phyloP scores from a whole-genome alignment of 53 echinoderm and acorn worm species.

The Echinometra lucunter region DNA sequence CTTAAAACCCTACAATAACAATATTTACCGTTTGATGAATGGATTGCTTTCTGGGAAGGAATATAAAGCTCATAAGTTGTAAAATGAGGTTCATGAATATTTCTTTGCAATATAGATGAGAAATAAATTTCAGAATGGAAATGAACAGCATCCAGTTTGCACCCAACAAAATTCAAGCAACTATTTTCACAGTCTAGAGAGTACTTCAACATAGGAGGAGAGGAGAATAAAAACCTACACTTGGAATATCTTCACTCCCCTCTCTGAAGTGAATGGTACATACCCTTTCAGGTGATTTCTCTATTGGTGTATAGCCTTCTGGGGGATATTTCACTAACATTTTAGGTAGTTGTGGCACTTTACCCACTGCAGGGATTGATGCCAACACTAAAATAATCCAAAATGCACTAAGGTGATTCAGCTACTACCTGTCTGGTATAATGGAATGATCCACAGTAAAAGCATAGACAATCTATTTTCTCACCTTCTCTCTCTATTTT shows the following conservation, averaged over 20 bases:
- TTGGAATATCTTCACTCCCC: not conserved
- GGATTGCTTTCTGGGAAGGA: not conserved
- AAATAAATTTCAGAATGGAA: not conserved
- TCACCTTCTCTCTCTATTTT: not conserved
- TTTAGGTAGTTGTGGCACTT: not conserved
- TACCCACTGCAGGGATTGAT: not conserved
- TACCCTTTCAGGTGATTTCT: not conserved
- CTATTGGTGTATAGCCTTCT: not conserved
- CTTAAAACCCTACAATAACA: not conserved
- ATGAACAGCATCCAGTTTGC: not conserved
- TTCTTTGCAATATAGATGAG: not conserved
- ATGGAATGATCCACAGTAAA: conserved; percentile 34
- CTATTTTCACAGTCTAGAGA: not conserved
- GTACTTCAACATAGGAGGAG: not conserved
- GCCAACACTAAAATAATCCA: conserved; percentile 1
- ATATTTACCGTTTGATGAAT: not conserved
- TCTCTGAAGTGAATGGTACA: conserved; percentile 19
- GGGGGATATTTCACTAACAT: not conserved
- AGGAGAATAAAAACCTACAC: not conserved
- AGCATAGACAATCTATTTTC: not conserved
- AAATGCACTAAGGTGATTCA: not conserved
- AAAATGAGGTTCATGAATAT: not conserved
- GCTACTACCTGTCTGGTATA: conserved; percentile 27
- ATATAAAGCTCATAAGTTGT: not conserved
- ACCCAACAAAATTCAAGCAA: not conserved